phyloP scores from a whole-genome alignment of 2,797 vertebrate species.

The Neosilurus mollespiculum region DNA sequence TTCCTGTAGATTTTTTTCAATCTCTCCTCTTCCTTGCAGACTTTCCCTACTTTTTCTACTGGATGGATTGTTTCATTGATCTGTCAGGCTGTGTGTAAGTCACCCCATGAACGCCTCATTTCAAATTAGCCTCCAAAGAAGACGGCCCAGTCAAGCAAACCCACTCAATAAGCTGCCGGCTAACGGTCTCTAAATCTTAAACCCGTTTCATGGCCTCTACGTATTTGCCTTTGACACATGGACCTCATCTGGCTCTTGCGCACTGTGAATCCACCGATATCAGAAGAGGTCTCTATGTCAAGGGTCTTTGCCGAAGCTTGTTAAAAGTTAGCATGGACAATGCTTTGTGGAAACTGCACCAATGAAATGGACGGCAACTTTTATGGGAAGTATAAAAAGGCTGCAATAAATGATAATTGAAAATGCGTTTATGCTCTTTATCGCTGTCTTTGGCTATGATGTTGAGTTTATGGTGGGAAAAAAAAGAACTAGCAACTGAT shows the following conservation, averaged over 20 bases:
- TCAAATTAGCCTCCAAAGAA: constrained; percentile 67
- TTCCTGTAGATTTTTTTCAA: background rate
- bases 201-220: constrained; percentile 33
- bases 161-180: constrained; percentile 65
- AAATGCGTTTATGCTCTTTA: constrained; percentile 35
- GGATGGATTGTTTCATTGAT: constrained; percentile 66
- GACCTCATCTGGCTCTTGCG: constrained; percentile 10
- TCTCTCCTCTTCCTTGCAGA: constrained; percentile 12
- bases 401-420: constrained; percentile 44
- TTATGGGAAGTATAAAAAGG: constrained; percentile 43
- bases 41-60: constrained; percentile 48
- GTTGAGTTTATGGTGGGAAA: constrained; percentile 13
- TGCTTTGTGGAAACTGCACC: constrained; percentile 15
- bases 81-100: constrained; percentile 66
- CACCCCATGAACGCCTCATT: constrained; percentile 67
- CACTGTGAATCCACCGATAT: background rate
- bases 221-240: constrained; percentile 24
- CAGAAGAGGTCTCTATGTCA: constrained; percentile 21
- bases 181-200: constrained; percentile 47
- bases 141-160: constrained; percentile 61
- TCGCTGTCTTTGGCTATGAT: constrained; percentile 23
- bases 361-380: constrained; percentile 34
- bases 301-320: constrained; percentile 20
- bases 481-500: background rate
- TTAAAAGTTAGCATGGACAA: constrained; percentile 32